Evolutionary conservation across 1,140 invertebrate genomes (phyloP), one percentile per base, ranked within the genome.

Genomic region (Mizuhopecten yessoensis): DNA sequence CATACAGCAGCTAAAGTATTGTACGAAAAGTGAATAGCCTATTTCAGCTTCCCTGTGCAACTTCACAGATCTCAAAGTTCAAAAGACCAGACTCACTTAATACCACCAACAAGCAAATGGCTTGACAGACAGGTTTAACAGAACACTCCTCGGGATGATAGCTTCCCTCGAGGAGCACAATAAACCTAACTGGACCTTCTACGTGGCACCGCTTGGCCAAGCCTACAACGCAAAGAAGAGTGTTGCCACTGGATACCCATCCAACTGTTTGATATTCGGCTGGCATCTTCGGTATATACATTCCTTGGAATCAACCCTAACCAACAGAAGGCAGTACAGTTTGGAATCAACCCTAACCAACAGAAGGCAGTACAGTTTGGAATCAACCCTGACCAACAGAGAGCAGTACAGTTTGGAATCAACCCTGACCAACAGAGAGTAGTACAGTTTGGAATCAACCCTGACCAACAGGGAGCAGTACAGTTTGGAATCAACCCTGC

Each of bases 241-340:
- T 33, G 89, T 87, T 42, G 34, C 89, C 29, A 86, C 89, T 13
- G 89, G 89, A 23, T 90, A 90, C 17, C 7, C 89, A 86, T 34
- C 89, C 0, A 75, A 90, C 36, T 86, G 42, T 33, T 29, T 90
- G 11, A 90, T 89, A 57, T 89, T 34, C 99, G 36, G 13, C 13
- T 39, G 36, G 36, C 36, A 39, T 39, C 36, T 13, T n/a, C 45
- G 45, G 23, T 57, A 20, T 7, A n/a, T 57, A n/a, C 45, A n/a
- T 57, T 57, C 23, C 45, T 57, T 3, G 45, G 45, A 15, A 20
- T 57, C 17, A 57, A 20, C 13, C 36, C 13, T 7, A 13, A 39
- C 36, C 36, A 39, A 5, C 13, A 39, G 36, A 13, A 39, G 20
- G 45, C 45, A 20, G 45, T n/a, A n/a, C n/a, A n/a, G n/a, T n/a